Percentiles rank a stretch among this genome's conserved stretches.
Conservation (phyloP, 2,797 vertebrate species). For the Anas bahamensis region DNA sequence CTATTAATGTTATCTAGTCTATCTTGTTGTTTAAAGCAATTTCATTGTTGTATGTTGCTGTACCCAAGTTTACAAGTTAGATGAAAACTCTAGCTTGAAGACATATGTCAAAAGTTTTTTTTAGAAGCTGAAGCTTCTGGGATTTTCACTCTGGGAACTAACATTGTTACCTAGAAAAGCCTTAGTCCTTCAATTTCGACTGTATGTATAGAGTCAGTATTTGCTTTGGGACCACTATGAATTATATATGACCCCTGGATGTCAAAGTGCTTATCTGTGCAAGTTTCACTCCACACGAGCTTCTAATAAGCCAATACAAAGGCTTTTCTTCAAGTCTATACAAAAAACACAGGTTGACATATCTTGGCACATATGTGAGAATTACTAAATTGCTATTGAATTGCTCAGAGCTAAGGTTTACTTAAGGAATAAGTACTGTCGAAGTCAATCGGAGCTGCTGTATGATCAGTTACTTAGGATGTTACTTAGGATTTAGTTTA, state of each 20-base stretch:
- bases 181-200: not conserved
- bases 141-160: not conserved
- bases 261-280: not conserved
- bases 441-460: not conserved
- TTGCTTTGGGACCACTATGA: not conserved
- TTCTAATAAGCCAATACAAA: not conserved
- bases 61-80: not conserved
- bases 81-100: not conserved
- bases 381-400: not conserved
- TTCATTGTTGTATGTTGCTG: not conserved
- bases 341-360: not conserved
- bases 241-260: not conserved
- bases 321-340: not conserved
- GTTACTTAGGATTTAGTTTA: not conserved
- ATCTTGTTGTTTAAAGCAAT: not conserved
- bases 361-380: not conserved
- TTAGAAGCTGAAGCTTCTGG: not conserved
- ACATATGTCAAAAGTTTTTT: not conserved
- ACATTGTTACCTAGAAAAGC: not conserved
- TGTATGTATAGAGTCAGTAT: not conserved
- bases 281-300: not conserved
- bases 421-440: not conserved
- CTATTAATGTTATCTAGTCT: not conserved
- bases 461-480: not conserved
- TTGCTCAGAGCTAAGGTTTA: not conserved